Evolutionary conservation across 1,140 invertebrate species (phyloP).

Genomic region (Vanessa atalanta): DNA sequence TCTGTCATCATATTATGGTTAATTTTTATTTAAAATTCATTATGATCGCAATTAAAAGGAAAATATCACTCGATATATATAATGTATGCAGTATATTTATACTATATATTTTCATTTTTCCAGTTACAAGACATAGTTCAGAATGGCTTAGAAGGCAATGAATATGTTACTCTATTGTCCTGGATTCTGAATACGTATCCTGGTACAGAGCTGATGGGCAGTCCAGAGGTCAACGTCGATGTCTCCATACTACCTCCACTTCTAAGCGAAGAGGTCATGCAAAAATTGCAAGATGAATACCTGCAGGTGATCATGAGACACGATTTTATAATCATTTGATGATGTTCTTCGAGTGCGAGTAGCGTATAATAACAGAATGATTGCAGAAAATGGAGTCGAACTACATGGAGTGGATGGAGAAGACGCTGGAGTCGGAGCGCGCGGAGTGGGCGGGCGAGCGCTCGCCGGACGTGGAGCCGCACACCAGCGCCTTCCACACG

Average conservation of each 20-base stretch:
- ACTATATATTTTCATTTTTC: constrained; percentile 7
- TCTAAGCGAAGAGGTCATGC: constrained; percentile 87
- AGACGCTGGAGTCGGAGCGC: constrained; percentile 94
- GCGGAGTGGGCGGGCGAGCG: constrained; percentile 90
- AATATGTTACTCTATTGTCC: constrained; percentile 95
- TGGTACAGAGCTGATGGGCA: constrained; percentile 91
- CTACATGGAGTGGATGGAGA: constrained; percentile 97
- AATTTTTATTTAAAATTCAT: no score
- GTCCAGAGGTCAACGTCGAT: constrained; percentile 93
- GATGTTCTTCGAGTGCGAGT: no score
- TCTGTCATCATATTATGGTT: no score
- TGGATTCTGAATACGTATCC: constrained; percentile 96
- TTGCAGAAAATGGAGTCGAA: constrained; percentile 92
- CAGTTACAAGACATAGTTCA: constrained; percentile 93
- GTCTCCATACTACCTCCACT: constrained; percentile 86
- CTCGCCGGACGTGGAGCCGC: constrained; percentile 89
- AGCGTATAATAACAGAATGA: no score
- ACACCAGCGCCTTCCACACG: constrained; percentile 93
- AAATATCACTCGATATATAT: no score
- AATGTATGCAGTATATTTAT: no score
- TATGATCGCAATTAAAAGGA: no score
- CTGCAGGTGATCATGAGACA: constrained; percentile 78
- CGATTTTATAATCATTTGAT: no score
- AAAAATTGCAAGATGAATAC: constrained; percentile 91
- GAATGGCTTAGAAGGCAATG: constrained; percentile 95